Conservation (phyloP, 37 sponge, comb jelly and placozoan species). For the Lycopodina hypogea region DNA sequence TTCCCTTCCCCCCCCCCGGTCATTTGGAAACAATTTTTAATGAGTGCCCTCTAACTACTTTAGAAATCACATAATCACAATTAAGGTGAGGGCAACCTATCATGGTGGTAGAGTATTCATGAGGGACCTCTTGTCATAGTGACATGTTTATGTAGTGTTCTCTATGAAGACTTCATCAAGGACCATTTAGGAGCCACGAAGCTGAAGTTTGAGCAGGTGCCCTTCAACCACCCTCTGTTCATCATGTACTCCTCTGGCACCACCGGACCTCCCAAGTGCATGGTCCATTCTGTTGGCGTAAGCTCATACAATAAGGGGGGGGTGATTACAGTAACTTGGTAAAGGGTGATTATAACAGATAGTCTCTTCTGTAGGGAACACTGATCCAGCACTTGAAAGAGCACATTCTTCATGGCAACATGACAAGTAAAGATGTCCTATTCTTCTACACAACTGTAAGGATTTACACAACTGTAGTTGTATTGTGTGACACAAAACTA, state of each 20-base stretch:
- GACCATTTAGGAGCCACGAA: constrained; percentile 13
- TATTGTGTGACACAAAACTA: too few relatives aligned
- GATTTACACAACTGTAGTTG: too few relatives aligned
- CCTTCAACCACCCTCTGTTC: constrained; percentile 98
- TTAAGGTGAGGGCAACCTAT: too few relatives aligned
- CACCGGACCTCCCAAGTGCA: constrained; percentile 97
- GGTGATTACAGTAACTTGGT: background rate
- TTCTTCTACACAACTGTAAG: constrained; percentile 94
- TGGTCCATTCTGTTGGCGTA: constrained; percentile 98
- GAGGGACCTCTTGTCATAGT: too few relatives aligned
- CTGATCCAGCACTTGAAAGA: constrained; percentile 96
- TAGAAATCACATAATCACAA: too few relatives aligned
- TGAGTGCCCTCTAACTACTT: too few relatives aligned
- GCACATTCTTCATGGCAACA: constrained; percentile 90
- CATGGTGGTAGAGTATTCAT: too few relatives aligned
- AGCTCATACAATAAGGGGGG: constrained; percentile 14
- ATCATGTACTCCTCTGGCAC: constrained; percentile 98
- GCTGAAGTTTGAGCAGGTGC: constrained; percentile 85
- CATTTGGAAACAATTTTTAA: too few relatives aligned
- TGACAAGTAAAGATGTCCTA: constrained; percentile 79
- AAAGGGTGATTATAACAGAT: background rate
- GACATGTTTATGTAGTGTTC: constrained; percentile 66
- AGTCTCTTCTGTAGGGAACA: constrained; percentile 70
- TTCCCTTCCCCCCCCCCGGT: too few relatives aligned
- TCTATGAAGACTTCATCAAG: constrained; percentile 66